phyloP scores from a whole-genome alignment of 2,888 invertebrate species.

The Microplitis manilae region DNA sequence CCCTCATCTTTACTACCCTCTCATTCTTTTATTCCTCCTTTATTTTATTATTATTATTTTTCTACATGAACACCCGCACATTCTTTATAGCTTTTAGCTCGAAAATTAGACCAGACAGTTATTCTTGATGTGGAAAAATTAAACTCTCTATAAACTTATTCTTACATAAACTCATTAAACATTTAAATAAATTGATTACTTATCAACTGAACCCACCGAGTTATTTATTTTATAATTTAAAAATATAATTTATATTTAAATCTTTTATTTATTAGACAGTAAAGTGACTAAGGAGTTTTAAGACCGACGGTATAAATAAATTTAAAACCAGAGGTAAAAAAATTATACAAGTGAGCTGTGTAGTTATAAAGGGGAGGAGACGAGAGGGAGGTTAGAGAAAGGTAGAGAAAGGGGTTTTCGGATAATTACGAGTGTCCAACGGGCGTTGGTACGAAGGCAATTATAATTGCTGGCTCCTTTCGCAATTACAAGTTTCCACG shows the following conservation, averaged over 20 bases:
- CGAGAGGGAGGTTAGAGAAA: slow-evolving; percentile 22
- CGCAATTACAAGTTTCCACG: slow-evolving; percentile 72
- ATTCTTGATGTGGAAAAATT: slow-evolving; percentile 16
- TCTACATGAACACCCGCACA: slow-evolving; percentile 2
- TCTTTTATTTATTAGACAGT: no score
- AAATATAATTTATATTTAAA: no score
- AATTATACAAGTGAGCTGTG: not conserved
- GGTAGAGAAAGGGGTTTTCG: slow-evolving; percentile 57
- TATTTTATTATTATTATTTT: slow-evolving; percentile 24
- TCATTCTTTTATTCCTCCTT: slow-evolving; percentile 40
- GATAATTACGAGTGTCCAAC: slow-evolving; percentile 68
- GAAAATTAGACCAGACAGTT: not conserved
- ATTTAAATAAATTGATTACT: no score
- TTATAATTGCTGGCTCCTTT: slow-evolving; percentile 72
- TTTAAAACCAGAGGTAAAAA: not conserved
- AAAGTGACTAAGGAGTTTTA: no score
- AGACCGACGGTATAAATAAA: no score
- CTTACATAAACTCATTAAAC: not conserved
- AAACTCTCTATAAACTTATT: not conserved
- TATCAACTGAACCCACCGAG: no score
- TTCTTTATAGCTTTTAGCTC: slow-evolving; percentile 24
- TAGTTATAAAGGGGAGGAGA: slow-evolving; percentile 25
- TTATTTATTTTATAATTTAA: no score
- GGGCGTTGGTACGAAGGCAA: slow-evolving; percentile 62
- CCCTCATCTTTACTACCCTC: slow-evolving; percentile 38